Base-by-base conservation (phyloP, 2,888 invertebrate genomes). In the Drosophila mimica region DNA sequence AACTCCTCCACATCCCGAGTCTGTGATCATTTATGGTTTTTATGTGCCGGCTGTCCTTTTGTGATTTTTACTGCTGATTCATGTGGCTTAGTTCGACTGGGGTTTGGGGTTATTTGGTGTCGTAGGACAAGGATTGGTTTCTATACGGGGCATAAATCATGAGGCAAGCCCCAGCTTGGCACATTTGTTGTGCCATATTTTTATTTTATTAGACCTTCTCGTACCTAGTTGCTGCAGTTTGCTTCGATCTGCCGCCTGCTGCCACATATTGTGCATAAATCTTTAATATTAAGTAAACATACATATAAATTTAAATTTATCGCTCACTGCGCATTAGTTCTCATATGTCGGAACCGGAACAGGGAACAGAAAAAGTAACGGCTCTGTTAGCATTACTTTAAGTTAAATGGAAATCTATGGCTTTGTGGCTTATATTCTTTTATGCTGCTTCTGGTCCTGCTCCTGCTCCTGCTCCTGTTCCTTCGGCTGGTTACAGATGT, bases 271-370 rank as follows among this genome's bases (percentile, higher is more conserved):
- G 85, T 81, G 71, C 83, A 85, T 85, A 85, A 85, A 85, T 85
- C 85, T 85, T 80, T 83, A 88, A 88, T 85, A 88, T 85, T 85
- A 85, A 85, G 83, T 85, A 85, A 85, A 85, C 82, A 85, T 76
- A 74, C 78, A 82, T 80, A 81, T 85, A 85, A 88, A 88, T 85
- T 88, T 88, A 80, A 85, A 85, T 85, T 88, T 85, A 88, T 85
- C 69, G 83, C 88, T 73, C 70, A 58, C 76, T 81, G 81, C 74
- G 81, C 81, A 83, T 85, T 81, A 83, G 77, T 74, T 79, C 51
- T 52, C 70, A 31, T 63, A 70, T 68, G 56, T 79, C 51, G 51
- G 17, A 43, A 0, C 40, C 51, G 51, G 17, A 43, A 0, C 40
- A 57, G 15, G 15, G 66, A 64, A 51, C 48, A 58, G 65, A 61